These are phyloP conservation scores for Pinna nobilis DNA, from an alignment of 1,140 invertebrate genomes.

Conservation along the genomic window DNA sequence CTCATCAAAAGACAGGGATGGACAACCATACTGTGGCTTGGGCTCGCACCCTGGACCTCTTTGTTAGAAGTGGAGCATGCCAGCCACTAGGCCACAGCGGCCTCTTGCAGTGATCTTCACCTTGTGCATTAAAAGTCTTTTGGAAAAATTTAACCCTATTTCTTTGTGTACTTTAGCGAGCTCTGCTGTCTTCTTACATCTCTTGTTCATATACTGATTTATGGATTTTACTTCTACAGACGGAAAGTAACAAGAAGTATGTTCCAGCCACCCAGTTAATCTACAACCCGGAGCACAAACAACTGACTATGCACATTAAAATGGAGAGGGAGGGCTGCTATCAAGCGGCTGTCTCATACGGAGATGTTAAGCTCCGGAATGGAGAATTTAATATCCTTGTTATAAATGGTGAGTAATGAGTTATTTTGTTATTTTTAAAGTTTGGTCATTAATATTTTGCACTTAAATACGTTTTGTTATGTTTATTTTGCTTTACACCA, in stretches of 20 bases:
- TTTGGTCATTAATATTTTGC: too few relatives aligned
- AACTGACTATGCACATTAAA: conserved; percentile 81
- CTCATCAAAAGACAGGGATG: too few relatives aligned
- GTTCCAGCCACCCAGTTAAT: conserved; percentile 79
- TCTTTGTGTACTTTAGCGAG: not conserved
- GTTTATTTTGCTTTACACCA: too few relatives aligned
- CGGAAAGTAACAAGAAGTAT: conserved; percentile 75
- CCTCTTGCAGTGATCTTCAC: not conserved
- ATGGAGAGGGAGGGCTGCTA: conserved; percentile 85
- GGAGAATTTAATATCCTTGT: conserved; percentile 95
- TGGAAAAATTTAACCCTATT: not conserved
- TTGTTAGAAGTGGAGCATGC: not conserved
- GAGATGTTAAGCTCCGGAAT: conserved; percentile 86
- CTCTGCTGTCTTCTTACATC: not conserved
- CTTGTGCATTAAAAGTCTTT: not conserved
- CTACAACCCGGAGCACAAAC: conserved; percentile 80
- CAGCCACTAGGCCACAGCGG: not conserved
- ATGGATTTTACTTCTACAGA: conserved; percentile 67
- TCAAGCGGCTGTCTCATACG: conserved; percentile 87
- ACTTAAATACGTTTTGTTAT: too few relatives aligned
- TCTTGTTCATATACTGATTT: not conserved
- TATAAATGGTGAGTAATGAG: conserved; percentile 85
- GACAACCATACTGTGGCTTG: too few relatives aligned
- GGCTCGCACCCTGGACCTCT: too few relatives aligned
- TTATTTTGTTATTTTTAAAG: too few relatives aligned